Percentiles rank a stretch among this genome's conserved stretches.
Evolutionary conservation across 2,888 invertebrate species (phyloP).

Genomic region (Brachylomia viminalis): DNA sequence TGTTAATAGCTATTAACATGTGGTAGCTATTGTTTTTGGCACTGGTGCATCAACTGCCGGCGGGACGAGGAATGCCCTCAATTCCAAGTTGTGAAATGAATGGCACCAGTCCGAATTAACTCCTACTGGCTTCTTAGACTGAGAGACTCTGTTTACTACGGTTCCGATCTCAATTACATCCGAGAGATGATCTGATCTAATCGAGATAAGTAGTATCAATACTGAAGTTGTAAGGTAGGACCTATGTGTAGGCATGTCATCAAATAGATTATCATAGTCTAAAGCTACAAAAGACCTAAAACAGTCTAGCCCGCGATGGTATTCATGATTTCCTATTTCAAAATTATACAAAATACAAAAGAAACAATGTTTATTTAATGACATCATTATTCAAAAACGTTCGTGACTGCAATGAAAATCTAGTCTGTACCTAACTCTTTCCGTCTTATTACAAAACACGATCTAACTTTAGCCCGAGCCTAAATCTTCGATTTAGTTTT

Average conservation of each 20-base stretch:
- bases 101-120: conserved; percentile 50
- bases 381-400: conserved; percentile 22
- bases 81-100: conserved; percentile 58
- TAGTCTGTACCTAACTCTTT: conserved; percentile 8
- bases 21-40: conserved; percentile 55
- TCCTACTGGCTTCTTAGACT: conserved; percentile 48
- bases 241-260: too few relatives aligned
- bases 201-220: not conserved
- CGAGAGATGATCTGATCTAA: not conserved
- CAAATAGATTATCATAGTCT: not conserved
- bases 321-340: not conserved
- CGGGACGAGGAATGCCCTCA: conserved; percentile 54
- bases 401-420: conserved; percentile 15
- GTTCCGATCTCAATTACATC: conserved; percentile 11
- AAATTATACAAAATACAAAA: conserved; percentile 15
- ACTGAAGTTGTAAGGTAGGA: not conserved
- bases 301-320: not conserved
- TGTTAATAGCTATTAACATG: conserved; percentile 47
- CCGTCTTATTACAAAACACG: too few relatives aligned
- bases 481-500: too few relatives aligned
- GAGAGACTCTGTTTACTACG: conserved; percentile 41
- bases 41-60: conserved; percentile 34
- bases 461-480: too few relatives aligned
- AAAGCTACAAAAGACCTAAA: not conserved
- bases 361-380: conserved; percentile 19